Conservation (phyloP, 2,113 vertebrate genomes). For the Archocentrus centrarchus region DNA sequence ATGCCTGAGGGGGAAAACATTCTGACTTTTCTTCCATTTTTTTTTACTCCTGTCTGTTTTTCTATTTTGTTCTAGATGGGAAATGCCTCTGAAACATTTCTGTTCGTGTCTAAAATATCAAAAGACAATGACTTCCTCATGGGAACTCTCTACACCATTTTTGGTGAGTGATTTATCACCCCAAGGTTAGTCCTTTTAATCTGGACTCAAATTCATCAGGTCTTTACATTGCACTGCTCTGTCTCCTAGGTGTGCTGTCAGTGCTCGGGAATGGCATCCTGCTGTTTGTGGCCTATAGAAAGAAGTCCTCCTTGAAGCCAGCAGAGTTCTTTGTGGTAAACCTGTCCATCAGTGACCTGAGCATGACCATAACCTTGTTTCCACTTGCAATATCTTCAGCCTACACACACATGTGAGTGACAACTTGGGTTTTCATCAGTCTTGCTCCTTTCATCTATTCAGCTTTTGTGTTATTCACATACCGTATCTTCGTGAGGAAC, state of each 20-base stretch:
- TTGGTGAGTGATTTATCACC: conserved; percentile 77
- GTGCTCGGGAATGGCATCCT: conserved; percentile 84
- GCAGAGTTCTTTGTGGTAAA: conserved; percentile 89
- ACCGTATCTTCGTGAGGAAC: background rate
- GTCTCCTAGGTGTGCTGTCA: conserved; percentile 77
- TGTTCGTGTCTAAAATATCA: conserved; percentile 81
- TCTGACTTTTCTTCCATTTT: conserved; percentile 7
- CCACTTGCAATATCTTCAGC: conserved; percentile 85
- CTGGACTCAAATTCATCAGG: background rate
- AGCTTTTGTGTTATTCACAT: background rate
- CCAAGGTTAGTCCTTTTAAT: background rate
- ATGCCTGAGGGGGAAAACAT: background rate
- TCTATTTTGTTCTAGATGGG: conserved; percentile 81
- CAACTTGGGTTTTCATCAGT: background rate
- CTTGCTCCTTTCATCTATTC: background rate
- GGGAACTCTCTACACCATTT: conserved; percentile 81
- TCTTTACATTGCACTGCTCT: background rate
- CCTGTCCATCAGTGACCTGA: conserved; percentile 87
- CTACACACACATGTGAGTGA: conserved; percentile 85
- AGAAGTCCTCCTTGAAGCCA: conserved; percentile 87
- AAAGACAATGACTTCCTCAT: conserved; percentile 85
- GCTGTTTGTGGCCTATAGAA: conserved; percentile 86
- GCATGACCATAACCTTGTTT: conserved; percentile 85
- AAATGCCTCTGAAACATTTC: conserved; percentile 79
- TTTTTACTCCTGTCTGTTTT: conserved; percentile 18